A percentile compares a stretch with the other conserved stretches of the same genome.
Evolutionary conservation across 2,888 invertebrate species (phyloP).

Genomic region (Trachelus iudaicus): DNA sequence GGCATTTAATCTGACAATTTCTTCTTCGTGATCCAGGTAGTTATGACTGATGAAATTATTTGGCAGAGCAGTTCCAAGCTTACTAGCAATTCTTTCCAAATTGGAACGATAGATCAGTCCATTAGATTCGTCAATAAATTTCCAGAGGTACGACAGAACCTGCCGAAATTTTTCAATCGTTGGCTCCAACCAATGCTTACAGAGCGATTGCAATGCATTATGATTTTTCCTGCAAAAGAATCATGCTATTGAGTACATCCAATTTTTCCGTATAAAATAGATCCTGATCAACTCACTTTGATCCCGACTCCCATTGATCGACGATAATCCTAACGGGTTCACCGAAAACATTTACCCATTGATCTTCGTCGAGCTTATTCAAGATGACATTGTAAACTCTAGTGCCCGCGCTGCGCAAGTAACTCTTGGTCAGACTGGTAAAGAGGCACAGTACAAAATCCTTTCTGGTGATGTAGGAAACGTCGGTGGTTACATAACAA

Average conservation of each 20-base stretch:
- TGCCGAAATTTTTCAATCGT: conserved; percentile 34
- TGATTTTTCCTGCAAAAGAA: conserved; percentile 39
- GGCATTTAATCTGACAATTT: conserved; percentile 46
- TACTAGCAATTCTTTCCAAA: conserved; percentile 41
- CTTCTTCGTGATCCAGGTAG: conserved; percentile 29
- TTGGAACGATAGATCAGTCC: conserved; percentile 39
- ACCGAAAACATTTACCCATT: conserved; percentile 68
- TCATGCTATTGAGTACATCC: background rate
- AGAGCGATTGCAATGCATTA: conserved; percentile 43
- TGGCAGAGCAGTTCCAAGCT: conserved; percentile 15
- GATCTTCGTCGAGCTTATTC: conserved; percentile 62
- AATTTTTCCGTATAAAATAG: background rate
- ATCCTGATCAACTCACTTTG: conserved; percentile 36
- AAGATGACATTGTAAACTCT: conserved; percentile 71
- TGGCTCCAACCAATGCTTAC: conserved; percentile 54
- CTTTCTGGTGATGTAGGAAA: conserved; percentile 29
- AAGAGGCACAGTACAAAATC: conserved; percentile 43
- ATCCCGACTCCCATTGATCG: conserved; percentile 40
- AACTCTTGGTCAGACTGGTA: conserved; percentile 67
- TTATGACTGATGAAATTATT: background rate
- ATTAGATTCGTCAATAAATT: conserved; percentile 9
- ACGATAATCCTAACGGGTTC: conserved; percentile 55
- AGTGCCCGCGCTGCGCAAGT: conserved; percentile 72
- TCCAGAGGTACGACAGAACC: conserved; percentile 38
- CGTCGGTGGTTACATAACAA: conserved; percentile 53